Percentiles rank a stretch among this genome's conserved stretches.
Evolutionary conservation across 2,113 vertebrate genomes (phyloP).

Genomic region (Psophia crepitans): DNA sequence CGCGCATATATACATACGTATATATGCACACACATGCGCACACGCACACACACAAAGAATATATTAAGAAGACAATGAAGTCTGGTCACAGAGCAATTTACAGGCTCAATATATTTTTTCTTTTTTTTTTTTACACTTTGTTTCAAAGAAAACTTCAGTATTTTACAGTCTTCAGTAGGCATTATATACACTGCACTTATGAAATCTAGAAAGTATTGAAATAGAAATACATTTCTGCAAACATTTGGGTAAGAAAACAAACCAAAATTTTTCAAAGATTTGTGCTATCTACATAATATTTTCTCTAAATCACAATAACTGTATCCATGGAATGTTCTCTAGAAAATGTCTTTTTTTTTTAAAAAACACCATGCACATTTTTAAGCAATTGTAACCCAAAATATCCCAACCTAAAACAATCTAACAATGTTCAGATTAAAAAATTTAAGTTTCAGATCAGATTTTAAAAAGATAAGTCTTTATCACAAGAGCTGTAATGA

Average conservation of each 20-base stretch:
- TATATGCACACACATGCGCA: slow-evolving; percentile 48
- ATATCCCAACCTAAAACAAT: slow-evolving; percentile 78
- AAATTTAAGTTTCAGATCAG: slow-evolving; percentile 77
- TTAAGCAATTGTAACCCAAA: slow-evolving; percentile 75
- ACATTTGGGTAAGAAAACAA: slow-evolving; percentile 82
- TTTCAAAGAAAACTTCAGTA: slow-evolving; percentile 80
- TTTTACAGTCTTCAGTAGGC: slow-evolving; percentile 81
- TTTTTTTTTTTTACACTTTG: slow-evolving; percentile 74
- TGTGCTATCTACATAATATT: slow-evolving; percentile 80
- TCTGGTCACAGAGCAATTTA: slow-evolving; percentile 82
- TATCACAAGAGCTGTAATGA: slow-evolving; percentile 76
- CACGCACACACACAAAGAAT: slow-evolving; percentile 75
- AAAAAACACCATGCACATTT: slow-evolving; percentile 75
- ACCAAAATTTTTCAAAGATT: slow-evolving; percentile 72
- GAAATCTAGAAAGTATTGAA: slow-evolving; percentile 81
- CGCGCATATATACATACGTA: not conserved
- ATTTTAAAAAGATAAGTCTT: slow-evolving; percentile 77
- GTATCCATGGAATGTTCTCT: slow-evolving; percentile 75
- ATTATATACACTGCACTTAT: slow-evolving; percentile 85
- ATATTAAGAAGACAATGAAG: slow-evolving; percentile 82
- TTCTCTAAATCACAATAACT: slow-evolving; percentile 78
- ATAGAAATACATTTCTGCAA: slow-evolving; percentile 79
- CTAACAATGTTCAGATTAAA: slow-evolving; percentile 78
- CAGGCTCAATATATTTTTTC: slow-evolving; percentile 78
- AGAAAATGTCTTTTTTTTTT: slow-evolving; percentile 66